Evolutionary conservation across 2,888 invertebrate genomes (phyloP).

Genomic region (Calliopum simillimum): DNA sequence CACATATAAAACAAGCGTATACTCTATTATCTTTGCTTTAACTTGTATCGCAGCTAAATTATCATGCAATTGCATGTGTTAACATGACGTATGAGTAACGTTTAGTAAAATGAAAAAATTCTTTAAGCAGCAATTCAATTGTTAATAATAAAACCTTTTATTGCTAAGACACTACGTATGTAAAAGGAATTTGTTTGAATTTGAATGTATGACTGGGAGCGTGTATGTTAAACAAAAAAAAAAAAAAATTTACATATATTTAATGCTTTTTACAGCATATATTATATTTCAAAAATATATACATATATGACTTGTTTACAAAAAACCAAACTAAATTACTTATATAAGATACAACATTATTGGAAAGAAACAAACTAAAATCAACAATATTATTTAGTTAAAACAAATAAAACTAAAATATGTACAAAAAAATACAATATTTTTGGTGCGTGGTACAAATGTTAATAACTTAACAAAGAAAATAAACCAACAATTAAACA

Average conservation of each 20-base stretch:
- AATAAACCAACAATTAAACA: slow-evolving; percentile 6
- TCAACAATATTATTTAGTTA: slow-evolving; percentile 10
- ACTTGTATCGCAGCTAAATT: too few relatives aligned
- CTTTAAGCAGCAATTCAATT: too few relatives aligned
- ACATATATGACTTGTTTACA: slow-evolving; percentile 7
- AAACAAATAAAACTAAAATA: slow-evolving; percentile 47
- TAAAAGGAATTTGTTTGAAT: too few relatives aligned
- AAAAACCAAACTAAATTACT: slow-evolving; percentile 22
- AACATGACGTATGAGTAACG: too few relatives aligned
- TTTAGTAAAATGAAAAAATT: too few relatives aligned
- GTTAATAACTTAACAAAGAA: slow-evolving; percentile 19
- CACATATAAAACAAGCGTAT: too few relatives aligned
- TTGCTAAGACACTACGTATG: too few relatives aligned
- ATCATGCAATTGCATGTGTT: too few relatives aligned
- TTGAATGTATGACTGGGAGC: neutral
- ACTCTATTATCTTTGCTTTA: too few relatives aligned
- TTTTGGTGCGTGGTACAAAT: slow-evolving; percentile 7
- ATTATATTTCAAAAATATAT: slow-evolving; percentile 21
- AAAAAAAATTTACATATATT: slow-evolving; percentile 45
- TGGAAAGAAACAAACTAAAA: slow-evolving; percentile 4
- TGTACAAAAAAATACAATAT: neutral
- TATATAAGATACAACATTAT: slow-evolving; percentile 41
- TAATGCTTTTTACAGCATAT: slow-evolving; percentile 62
- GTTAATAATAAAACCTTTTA: too few relatives aligned
- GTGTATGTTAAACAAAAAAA: neutral